Evolutionary conservation across 1,140 invertebrate species (phyloP).

Genomic region (Aricia agestis): DNA sequence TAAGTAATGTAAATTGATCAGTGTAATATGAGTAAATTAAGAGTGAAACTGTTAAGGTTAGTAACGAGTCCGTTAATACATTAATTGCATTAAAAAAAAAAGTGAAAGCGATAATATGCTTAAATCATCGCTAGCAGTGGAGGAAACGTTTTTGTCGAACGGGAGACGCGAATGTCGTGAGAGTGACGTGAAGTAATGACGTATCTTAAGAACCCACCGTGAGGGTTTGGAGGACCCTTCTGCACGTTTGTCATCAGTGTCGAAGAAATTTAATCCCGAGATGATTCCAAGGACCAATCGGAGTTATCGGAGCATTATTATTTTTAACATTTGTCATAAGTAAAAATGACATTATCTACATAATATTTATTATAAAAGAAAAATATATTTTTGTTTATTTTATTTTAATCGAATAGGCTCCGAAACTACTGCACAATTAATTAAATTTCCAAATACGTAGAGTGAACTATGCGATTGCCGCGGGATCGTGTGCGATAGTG

Average conservation of each 20-base stretch:
- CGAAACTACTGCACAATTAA: too few species aligned
- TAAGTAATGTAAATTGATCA: too few species aligned
- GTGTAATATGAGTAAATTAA: too few species aligned
- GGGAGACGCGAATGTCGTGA: conserved; percentile 34
- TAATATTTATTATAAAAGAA: neutral
- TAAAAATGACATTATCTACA: neutral
- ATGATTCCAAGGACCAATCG: conserved; percentile 34
- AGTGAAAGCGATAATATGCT: neutral
- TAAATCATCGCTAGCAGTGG: neutral
- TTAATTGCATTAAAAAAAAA: too few species aligned
- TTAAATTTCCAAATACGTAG: too few species aligned
- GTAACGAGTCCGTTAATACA: too few species aligned
- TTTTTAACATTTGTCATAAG: conserved; percentile 13
- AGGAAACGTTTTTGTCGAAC: neutral
- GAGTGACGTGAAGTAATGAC: conserved; percentile 50
- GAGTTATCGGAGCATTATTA: conserved; percentile 29
- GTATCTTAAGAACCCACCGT: conserved; percentile 33
- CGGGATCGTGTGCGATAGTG: too few species aligned
- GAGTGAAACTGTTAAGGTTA: too few species aligned
- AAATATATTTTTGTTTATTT: too few species aligned
- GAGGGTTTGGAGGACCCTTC: conserved; percentile 37
- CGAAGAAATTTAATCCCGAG: conserved; percentile 49
- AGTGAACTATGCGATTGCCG: too few species aligned
- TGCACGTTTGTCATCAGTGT: conserved; percentile 39
- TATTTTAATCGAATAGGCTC: too few species aligned